These are phyloP conservation scores for Mayetiola destructor DNA, from an alignment of 2,888 invertebrate species.

Conservation along the genomic window DNA sequence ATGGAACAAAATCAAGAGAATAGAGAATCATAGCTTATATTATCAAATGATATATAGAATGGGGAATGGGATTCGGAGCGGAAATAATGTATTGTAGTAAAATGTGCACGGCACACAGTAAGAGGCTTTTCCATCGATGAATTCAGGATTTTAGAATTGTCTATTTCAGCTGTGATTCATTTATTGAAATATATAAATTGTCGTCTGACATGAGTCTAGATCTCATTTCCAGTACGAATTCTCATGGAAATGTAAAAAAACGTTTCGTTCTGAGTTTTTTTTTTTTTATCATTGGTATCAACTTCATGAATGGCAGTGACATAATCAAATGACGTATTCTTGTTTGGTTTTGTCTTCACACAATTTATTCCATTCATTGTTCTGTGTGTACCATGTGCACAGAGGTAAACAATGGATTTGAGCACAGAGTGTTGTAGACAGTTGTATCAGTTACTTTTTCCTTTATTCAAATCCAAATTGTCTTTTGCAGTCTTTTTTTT, in stretches of 20 bases:
- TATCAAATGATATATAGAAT: too few relatives aligned
- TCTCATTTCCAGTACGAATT: too few relatives aligned
- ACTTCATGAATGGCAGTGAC: background rate
- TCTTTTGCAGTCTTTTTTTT: background rate
- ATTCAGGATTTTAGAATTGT: background rate
- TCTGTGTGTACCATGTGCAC: too few relatives aligned
- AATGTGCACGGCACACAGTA: background rate
- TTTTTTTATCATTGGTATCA: too few relatives aligned
- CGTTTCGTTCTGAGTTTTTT: too few relatives aligned
- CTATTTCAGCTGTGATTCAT: too few relatives aligned
- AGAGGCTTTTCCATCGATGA: background rate
- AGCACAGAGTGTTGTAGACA: background rate
- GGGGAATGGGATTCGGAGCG: too few relatives aligned
- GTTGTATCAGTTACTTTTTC: background rate
- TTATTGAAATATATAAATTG: background rate
- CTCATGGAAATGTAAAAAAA: background rate
- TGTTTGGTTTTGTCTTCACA: too few relatives aligned
- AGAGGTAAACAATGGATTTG: too few relatives aligned
- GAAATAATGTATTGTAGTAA: background rate
- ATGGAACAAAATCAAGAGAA: too few relatives aligned
- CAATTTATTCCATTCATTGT: too few relatives aligned
- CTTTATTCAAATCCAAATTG: background rate
- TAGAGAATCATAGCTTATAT: too few relatives aligned
- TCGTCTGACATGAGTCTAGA: background rate
- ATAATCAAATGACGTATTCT: background rate